Percentiles rank a stretch among this genome's conserved stretches.
These are phyloP conservation scores for Oxyruncus cristatus DNA, from an alignment of 2,113 vertebrate species.

Conservation along the genomic window DNA sequence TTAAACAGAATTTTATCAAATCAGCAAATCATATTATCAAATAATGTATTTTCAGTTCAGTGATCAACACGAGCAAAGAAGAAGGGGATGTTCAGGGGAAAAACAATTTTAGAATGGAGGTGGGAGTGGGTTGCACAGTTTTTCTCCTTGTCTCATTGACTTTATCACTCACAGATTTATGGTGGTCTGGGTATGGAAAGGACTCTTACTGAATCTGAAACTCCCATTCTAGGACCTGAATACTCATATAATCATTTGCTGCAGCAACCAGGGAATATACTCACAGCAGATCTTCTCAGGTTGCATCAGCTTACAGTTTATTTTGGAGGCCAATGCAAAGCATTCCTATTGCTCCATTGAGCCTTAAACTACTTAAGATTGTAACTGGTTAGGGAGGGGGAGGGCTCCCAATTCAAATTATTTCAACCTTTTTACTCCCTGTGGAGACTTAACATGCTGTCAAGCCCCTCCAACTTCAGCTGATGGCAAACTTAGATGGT, in stretches of 20 bases:
- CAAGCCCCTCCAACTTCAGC: neutral
- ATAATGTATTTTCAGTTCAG: neutral
- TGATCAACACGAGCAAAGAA: neutral
- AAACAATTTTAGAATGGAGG: neutral
- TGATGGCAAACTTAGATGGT: neutral
- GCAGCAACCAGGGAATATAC: neutral
- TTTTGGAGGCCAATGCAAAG: constrained; percentile 12
- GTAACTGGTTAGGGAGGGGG: neutral
- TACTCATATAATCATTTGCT: neutral
- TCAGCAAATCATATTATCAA: neutral
- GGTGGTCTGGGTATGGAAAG: neutral
- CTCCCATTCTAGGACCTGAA: neutral
- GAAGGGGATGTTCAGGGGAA: neutral
- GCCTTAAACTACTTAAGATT: constrained; percentile 24
- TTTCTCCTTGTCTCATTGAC: neutral
- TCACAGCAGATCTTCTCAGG: neutral
- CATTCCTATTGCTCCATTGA: constrained; percentile 19
- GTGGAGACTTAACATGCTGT: neutral
- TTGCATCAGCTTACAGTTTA: neutral
- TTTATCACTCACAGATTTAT: neutral
- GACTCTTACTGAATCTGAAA: neutral
- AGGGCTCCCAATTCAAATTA: constrained; percentile 44
- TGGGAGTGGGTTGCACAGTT: neutral
- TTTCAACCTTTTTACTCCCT: constrained; percentile 17
- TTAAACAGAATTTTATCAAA: neutral